These are phyloP conservation scores for Keiferia lycopersicella DNA, from an alignment of 2,888 invertebrate genomes.

Conservation along the genomic window DNA sequence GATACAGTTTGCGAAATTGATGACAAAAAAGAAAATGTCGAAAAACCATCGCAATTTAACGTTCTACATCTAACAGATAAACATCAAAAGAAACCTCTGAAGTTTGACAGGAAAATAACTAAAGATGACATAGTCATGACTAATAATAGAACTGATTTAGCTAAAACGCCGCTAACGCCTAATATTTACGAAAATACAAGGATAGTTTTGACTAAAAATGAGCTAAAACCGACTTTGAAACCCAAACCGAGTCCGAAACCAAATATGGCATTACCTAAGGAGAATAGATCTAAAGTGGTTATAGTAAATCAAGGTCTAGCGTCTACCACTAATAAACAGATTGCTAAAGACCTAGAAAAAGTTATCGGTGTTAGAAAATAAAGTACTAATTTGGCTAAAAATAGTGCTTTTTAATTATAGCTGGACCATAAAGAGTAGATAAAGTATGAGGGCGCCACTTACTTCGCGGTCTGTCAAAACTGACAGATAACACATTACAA, in stretches of 20 bases:
- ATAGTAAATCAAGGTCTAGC: conserved; percentile 83
- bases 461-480: too few relatives aligned
- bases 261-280: conserved; percentile 28
- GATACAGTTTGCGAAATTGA: conserved; percentile 19
- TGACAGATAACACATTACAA: too few relatives aligned
- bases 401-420: too few relatives aligned
- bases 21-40: conserved; percentile 26
- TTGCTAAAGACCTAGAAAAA: conserved; percentile 39
- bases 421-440: too few relatives aligned
- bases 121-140: conserved; percentile 66
- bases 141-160: conserved; percentile 36
- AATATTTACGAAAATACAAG: conserved; percentile 24
- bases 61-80: conserved; percentile 35
- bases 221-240: conserved; percentile 7
- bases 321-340: conserved; percentile 83
- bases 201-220: conserved; percentile 15
- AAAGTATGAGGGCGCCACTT: not conserved
- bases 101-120: conserved; percentile 55
- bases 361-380: not conserved
- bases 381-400: not conserved
- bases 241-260: conserved; percentile 19
- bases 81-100: conserved; percentile 41
- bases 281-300: conserved; percentile 62
- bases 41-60: conserved; percentile 32
- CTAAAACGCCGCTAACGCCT: conserved; percentile 33